Base-by-base conservation (phyloP, 2,797 vertebrate genomes). In the Melanotaenia parkinsoni region DNA sequence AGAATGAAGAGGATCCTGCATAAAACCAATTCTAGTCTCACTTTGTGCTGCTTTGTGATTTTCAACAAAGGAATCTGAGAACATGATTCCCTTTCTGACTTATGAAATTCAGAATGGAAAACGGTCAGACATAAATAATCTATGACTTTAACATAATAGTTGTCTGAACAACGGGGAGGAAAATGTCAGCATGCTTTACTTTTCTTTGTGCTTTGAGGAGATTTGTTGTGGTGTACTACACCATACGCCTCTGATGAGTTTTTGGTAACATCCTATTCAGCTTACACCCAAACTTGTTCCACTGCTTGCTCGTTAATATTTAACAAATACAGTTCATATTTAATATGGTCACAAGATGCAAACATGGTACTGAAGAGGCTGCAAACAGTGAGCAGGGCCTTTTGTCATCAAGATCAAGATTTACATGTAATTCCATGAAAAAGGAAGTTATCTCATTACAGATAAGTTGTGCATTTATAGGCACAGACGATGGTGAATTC, bases 301-400 rank as follows among this genome's bases (percentile, higher is more conserved):
- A 47, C 58, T 57, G 22, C 77, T 53, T 20, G 24, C 82, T 80
- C 58, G 70, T 93, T 70, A 91, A 91, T 92, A 89, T 90, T 93
- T 32, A 92, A 72, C 56, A 85, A 80, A 64, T 74, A 16, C 38
- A 80, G 89, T 91, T 79, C 70, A 91, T 89, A 88, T 90, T 89
- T 89, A 89, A 92, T 86, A 58, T 72, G 76, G 80, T 90, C 85
- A 80, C 37, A 60, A 72, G 76, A 87, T 77, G 73, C 75, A 63
- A 26, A 30, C 47, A 37, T 67, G 60, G 72, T 43, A 40, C 37
- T 61, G 76, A 83, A 60, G 64, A 58, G 50, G 69, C 57, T 51
- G 63, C 45, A 40, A 75, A 74, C 7, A 50, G 73, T 7, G 45
- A 77, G 80, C 80, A 43, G 28, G 50, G 22, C 45, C 35, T 62